Percentiles rank a stretch among this genome's conserved stretches.
Conservation (phyloP, 2,113 vertebrate genomes). For the Amia ocellicauda region DNA sequence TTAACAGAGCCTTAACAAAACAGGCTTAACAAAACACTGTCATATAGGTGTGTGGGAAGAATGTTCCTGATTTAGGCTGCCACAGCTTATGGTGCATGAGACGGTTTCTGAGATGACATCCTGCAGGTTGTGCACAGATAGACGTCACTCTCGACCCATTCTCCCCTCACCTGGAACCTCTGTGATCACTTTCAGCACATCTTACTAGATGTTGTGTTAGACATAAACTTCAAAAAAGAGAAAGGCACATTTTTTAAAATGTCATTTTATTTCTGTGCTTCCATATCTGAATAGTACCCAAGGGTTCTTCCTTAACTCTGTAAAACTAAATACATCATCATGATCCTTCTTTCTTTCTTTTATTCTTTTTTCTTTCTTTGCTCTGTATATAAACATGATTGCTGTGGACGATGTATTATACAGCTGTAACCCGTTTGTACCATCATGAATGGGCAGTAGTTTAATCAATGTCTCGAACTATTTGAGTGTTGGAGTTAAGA, state of each 20-base stretch:
- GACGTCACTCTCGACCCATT: background rate
- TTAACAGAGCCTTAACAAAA: no score
- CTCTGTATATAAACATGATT: slow-evolving; percentile 81
- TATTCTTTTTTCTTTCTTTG: slow-evolving; percentile 48
- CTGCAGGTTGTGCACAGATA: background rate
- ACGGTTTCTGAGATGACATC: background rate
- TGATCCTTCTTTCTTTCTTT: slow-evolving; percentile 31
- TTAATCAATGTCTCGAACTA: slow-evolving; percentile 65
- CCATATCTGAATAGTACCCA: slow-evolving; percentile 39
- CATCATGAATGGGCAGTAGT: slow-evolving; percentile 63
- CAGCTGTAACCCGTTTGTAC: slow-evolving; percentile 56
- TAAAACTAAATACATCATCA: slow-evolving; percentile 42
- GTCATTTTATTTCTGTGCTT: slow-evolving; percentile 54
- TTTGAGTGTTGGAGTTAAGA: slow-evolving; percentile 71
- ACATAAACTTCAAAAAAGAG: slow-evolving; percentile 18
- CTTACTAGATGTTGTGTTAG: slow-evolving; percentile 29
- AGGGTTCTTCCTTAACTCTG: slow-evolving; percentile 37
- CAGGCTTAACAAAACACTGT: no score
- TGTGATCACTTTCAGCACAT: slow-evolving; percentile 32
- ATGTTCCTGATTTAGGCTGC: background rate
- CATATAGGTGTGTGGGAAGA: slow-evolving; percentile 4
- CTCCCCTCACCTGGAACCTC: slow-evolving; percentile 7
- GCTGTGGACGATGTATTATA: slow-evolving; percentile 71
- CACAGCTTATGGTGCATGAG: background rate
- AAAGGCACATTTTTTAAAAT: slow-evolving; percentile 33